Evolutionary conservation across 2,113 vertebrate species (phyloP), one percentile per base, ranked within the genome.

Genomic region (Probosciger aterrimus): DNA sequence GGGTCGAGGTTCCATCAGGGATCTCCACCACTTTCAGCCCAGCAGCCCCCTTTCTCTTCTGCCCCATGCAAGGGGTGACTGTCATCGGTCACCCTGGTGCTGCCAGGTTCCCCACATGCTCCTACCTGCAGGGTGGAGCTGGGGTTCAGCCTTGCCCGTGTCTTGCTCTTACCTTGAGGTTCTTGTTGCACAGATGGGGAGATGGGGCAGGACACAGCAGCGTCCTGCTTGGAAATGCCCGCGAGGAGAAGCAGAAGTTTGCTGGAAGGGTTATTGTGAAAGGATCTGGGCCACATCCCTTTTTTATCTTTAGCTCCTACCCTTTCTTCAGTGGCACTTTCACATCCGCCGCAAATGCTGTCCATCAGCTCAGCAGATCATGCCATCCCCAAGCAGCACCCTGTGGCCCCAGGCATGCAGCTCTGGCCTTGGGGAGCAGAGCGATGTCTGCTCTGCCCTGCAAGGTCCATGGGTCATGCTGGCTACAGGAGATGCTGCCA

Each of bases 71-170:
- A 24, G 3, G 4, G 19, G 19, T n/a, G 68, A 14, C 73, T 19
- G 64, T 74, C 31, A 65, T 50, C 33, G 19, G 64, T 74, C 31
- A 65, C 53, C 31, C 46, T 24, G 13, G 46, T 18, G 8, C 43
- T 28, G 5, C 14, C 1, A 1, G 22, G 18, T 5, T 8, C 22
- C 24, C 46, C 1, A 0, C 0, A 0, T 30, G 33, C 4, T 59
- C 43, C 59, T 83, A 23, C 67, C 76, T 71, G 15, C 2, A 0
- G 12, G 1, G 5, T 9, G 7, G 18, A 53, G 7, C 43, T 75
- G 47, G 31, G 49, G 27, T 69, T 81, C 46, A 44, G 60, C 31
- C 31, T 57, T 37, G 18, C n/a, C 6, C 1, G 7, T 0, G 1
- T 5, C 28, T 62, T 15, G 18, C 50, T 46, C 95, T 93, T 97